Evolutionary conservation across 2,888 invertebrate genomes (phyloP), one percentile per base, ranked within the genome.

Genomic region (Tiphia femorata): DNA sequence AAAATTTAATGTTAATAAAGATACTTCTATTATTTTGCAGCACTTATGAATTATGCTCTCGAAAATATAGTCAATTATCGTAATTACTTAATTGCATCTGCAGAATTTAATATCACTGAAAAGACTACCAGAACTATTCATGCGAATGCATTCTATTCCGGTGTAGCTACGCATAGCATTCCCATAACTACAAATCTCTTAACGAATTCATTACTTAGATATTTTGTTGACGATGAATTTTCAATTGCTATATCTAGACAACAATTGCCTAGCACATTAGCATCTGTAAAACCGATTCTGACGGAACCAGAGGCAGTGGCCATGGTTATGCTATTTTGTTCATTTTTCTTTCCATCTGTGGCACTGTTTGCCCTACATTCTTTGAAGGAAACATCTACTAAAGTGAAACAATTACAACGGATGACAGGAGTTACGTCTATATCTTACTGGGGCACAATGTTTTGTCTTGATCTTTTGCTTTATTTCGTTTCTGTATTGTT

Each of bases 341-440:
- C 50, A 21, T 77, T 70, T 46, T 71, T 76, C 16, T 79, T 73
- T 29, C 63, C 73, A 0, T 67, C 73, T 12, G 37, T 68, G 0
- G 83, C 86, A 0, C 84, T 88, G 66, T 88, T 88, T 58, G 84
- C 89, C 1, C 79, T 88, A 0, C 87, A 92, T 51, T 89, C 91
- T 2, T 86, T 89, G 64, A 84, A 84, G 48, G 93, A 94, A 81
- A 85, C 88, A 7, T 76, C 79, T 4, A 85, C 86, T 1, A 89
- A 88, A 46, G 86, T 92, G 27, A 89, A 91, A 20, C 89, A 89
- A 68, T 77, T 92, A 29, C 92, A 92, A 82, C 79, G 87, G 17
- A 88, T 91, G 89, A 85, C 89, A 0, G 90, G 92, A 2, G 87
- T 91, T 20, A 84, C 88, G 0, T 84, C 87, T 0, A 67, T 80